phyloP scores from a whole-genome alignment of 2,797 vertebrate species.

The Epinephelus awoara region DNA sequence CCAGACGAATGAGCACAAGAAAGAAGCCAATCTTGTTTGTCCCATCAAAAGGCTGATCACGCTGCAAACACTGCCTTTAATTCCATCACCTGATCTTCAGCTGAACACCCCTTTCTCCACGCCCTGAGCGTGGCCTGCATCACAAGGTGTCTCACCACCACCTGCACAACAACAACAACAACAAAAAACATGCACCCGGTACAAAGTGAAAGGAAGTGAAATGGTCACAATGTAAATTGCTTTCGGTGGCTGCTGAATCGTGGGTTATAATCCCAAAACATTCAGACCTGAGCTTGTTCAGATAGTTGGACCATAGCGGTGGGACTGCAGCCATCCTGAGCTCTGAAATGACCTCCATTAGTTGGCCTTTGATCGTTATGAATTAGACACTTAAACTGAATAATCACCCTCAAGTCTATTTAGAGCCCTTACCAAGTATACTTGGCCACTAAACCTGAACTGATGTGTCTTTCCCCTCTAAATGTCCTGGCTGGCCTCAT shows the following conservation, averaged over 20 bases:
- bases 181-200: neutral
- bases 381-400: neutral
- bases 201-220: conserved; percentile 27
- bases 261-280: conserved; percentile 15
- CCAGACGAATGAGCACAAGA: conserved; percentile 2
- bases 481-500: conserved; percentile 29
- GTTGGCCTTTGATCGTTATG: neutral
- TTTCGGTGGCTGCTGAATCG: conserved; percentile 21
- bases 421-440: neutral
- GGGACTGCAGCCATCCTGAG: neutral
- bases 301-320: neutral
- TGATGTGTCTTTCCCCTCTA: conserved; percentile 35
- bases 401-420: neutral
- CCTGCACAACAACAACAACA: conserved; percentile 6
- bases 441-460: conserved; percentile 18
- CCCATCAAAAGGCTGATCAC: conserved; percentile 42
- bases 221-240: conserved; percentile 40
- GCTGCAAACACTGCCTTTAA: conserved; percentile 29
- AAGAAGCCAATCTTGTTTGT: neutral
- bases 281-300: neutral
- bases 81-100: conserved; percentile 38
- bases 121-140: conserved; percentile 19
- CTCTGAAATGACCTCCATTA: conserved; percentile 10
- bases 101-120: conserved; percentile 26
- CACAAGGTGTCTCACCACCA: conserved; percentile 19